Evolutionary conservation across 2,797 vertebrate species (phyloP), one percentile per base, ranked within the genome.

Genomic region (Lophius americanus): DNA sequence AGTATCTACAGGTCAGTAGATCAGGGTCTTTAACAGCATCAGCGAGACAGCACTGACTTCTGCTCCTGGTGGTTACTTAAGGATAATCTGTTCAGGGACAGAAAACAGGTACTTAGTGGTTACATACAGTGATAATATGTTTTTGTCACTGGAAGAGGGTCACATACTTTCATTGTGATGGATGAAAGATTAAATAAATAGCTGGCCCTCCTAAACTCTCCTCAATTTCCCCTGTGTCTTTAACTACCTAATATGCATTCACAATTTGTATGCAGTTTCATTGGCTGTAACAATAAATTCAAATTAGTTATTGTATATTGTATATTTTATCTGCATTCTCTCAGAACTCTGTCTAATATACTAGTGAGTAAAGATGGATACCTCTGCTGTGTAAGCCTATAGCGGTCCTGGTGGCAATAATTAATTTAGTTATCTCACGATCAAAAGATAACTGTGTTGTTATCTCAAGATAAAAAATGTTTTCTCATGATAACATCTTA

Each of bases 11-110:
- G 48, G 73, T 70, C 11, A 63, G 75, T 60, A 88, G 83, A 73
- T 75, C 58, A 41, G 67, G 51, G 59, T 92, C 93, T 94, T 94
- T 93, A 90, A 93, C 93, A 90, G 93, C 90, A 87, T 94, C 95
- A 92, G 95, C 94, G 86, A 95, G 93, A 83, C 94, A 93, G 92
- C 95, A 96, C 92, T 95, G 95, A 75, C 91, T 91, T 90, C 93
- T 93, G 32, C 90, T 95, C 89, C 94, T 93, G 95, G 79, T 80
- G 70, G 89, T 95, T 96, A 99, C 94, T 99, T 99, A 95, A 99
- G 96, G 93, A 99, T 97, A 93, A 99, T 99, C 97, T 99, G 96
- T 93, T 84, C 84, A 89, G 82, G 92, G 83, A 91, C 54, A 90
- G 55, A 85, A 85, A 12, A 88, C 58, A 79, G 62, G 66, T 64